Conservation (phyloP, 1,140 invertebrate species). For the Nymphalis io region DNA sequence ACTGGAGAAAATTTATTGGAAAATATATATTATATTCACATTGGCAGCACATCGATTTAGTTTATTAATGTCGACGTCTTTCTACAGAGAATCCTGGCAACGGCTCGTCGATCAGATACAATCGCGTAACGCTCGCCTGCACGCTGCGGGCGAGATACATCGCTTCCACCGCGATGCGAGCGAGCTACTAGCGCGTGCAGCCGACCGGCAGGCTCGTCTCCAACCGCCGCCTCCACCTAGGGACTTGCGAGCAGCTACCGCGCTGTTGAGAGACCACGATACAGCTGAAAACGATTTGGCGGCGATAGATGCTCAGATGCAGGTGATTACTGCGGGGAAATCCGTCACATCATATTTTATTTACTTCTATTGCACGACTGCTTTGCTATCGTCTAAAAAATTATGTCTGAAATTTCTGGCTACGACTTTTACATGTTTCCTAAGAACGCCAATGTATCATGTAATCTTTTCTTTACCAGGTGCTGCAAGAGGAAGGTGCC, state of each 20-base stretch:
- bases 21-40: no score
- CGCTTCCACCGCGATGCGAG: slow-evolving; percentile 97
- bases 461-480: slow-evolving; percentile 69
- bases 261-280: slow-evolving; percentile 93
- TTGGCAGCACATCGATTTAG: no score
- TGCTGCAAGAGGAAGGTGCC: slow-evolving; percentile 94
- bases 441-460: no score
- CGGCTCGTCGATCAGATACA: slow-evolving; percentile 92
- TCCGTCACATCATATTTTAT: no score
- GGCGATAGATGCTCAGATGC: slow-evolving; percentile 95
- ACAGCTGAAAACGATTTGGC: slow-evolving; percentile 97
- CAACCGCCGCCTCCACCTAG: slow-evolving; percentile 66
- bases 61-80: neutral
- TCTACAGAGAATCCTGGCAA: slow-evolving; percentile 91
- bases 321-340: slow-evolving; percentile 77
- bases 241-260: slow-evolving; percentile 93
- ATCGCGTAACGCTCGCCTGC: slow-evolving; percentile 91
- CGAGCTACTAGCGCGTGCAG: slow-evolving; percentile 93
- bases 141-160: slow-evolving; percentile 97
- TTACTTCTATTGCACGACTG: no score
- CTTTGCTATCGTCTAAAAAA: no score
- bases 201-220: slow-evolving; percentile 55
- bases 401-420: no score
- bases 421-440: no score
- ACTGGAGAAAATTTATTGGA: no score